Percentiles rank a stretch among this genome's conserved stretches.
Evolutionary conservation across 1,140 invertebrate species (phyloP).

Genomic region (Polyergus mexicanus): DNA sequence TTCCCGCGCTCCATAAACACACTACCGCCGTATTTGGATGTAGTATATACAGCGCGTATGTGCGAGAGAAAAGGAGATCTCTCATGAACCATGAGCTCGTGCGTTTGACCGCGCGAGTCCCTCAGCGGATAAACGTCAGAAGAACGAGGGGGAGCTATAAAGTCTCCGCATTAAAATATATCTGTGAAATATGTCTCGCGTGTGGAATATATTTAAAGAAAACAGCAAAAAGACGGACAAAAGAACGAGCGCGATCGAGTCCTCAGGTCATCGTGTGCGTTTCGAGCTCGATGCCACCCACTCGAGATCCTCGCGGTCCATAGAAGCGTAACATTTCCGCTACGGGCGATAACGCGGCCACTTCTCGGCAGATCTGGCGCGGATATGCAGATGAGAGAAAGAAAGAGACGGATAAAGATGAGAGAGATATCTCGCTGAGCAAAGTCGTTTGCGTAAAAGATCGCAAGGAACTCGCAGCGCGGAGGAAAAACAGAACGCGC

Average conservation of each 20-base stretch:
- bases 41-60: conserved; percentile 27
- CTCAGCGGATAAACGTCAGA: too few relatives aligned
- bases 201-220: not conserved
- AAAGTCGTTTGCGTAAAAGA: not conserved
- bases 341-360: not conserved
- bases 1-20: conserved; percentile 70
- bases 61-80: not conserved
- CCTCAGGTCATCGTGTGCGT: not conserved
- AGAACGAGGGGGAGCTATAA: not conserved
- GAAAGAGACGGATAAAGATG: too few relatives aligned
- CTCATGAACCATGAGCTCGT: not conserved
- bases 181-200: not conserved
- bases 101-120: conserved; percentile 1
- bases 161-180: not conserved
- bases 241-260: not conserved
- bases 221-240: not conserved
- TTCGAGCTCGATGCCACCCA: not conserved
- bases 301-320: too few relatives aligned
- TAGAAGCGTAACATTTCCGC: not conserved
- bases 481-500: conserved; percentile 57
- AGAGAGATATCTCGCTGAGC: conserved; percentile 10
- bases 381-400: conserved; percentile 14
- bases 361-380: not conserved
- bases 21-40: conserved; percentile 69
- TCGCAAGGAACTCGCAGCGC: not conserved